Base-by-base conservation (phyloP, 2,888 invertebrate species). In the Athripsodes cinereus region DNA sequence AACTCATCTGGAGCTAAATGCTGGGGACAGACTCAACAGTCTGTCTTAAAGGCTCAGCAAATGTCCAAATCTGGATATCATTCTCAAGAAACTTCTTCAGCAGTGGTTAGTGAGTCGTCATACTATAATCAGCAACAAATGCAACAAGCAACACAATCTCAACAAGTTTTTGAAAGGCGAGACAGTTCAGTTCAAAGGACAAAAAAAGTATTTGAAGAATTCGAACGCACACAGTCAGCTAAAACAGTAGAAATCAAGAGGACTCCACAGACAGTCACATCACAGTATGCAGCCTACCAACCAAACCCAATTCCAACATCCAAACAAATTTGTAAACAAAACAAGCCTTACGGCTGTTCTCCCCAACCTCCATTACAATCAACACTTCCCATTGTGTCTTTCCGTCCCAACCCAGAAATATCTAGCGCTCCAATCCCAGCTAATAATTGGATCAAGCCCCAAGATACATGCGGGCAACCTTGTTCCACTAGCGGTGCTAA, bases 181-280 rank as follows among this genome's bases (percentile, higher is more conserved):
- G 73, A 71, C 64, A 79, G 80, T n/a, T 82, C 83, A 65, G 77
- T 86, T 50, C 83, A 86, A 67, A 79, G 83, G 1, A 81, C 81
- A 10, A 82, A 77, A 68, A 81, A 81, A 66, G 82, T 85, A 1
- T 84, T 80, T 62, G 86, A 87, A 72, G 85, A 87, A 69, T 86
- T 78, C 64, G 86, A 86, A 70, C 80, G 79, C 59, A 80, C 79
- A 1, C 85, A 85, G 68, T 82, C 83, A 52, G 83, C 84, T 52
- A 82, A 82, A 69, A 79, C 81, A 16, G 74, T 86, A 61, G 83
- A 86, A 72, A 85, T 86, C 52, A 77, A 78, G 65, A 81, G 76
- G 69, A 78, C 76, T 66, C 71, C 72, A 68, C 65, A 62, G 16
- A 59, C 61, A 22, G 31, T 44, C 22, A 46, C 44, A 20, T 53